Percentiles rank a stretch among this genome's conserved stretches.
These are phyloP conservation scores for Sanderia malayensis DNA, from an alignment of 30 jellyfish, hydroid and myxozoan species.

Conservation along the genomic window DNA sequence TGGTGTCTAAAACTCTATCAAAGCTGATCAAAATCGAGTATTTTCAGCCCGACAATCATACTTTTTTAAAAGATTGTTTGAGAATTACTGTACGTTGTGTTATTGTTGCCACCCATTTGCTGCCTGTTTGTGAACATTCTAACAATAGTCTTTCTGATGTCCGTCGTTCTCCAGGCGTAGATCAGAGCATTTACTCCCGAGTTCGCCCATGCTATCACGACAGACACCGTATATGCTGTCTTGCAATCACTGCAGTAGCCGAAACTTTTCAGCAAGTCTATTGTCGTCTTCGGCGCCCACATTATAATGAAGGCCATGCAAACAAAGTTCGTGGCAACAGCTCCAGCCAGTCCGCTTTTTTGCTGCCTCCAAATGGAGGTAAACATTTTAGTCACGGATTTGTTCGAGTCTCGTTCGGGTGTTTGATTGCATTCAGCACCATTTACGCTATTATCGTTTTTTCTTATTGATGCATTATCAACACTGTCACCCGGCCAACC, in stretches of 20 bases:
- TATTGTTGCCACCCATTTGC: too few species aligned
- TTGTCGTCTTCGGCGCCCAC: conserved; percentile 72
- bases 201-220: conserved; percentile 61
- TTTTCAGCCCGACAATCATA: too few species aligned
- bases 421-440: too few species aligned
- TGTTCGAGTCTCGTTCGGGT: too few species aligned
- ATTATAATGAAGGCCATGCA: conserved; percentile 51
- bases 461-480: too few species aligned
- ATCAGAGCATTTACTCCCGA: conserved; percentile 61
- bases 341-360: conserved; percentile 35
- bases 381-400: conserved; percentile 20
- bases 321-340: conserved; percentile 45
- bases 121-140: too few species aligned
- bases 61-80: too few species aligned
- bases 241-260: conserved; percentile 52
- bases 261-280: conserved; percentile 49
- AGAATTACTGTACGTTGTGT: too few species aligned
- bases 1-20: too few species aligned
- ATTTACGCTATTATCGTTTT: too few species aligned
- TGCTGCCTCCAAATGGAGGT: conserved; percentile 21
- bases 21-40: too few species aligned
- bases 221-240: conserved; percentile 37
- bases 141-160: conserved; percentile 39
- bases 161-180: conserved; percentile 68
- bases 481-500: too few species aligned